Percentiles rank a stretch among this genome's conserved stretches.
phyloP scores from a whole-genome alignment of 2,113 vertebrate species.

The Neotragus pygmaeus region DNA sequence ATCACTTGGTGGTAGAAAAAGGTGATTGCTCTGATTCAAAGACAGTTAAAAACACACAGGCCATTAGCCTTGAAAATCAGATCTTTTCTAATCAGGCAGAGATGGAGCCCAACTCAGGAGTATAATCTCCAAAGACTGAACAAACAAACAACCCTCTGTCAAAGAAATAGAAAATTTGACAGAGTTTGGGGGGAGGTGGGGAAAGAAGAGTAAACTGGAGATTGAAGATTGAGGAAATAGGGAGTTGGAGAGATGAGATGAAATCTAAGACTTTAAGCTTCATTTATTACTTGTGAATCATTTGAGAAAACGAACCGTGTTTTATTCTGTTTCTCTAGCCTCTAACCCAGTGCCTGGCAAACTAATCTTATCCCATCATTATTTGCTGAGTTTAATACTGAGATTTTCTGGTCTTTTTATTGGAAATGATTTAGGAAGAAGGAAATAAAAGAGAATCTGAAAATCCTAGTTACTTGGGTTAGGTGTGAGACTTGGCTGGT shows the following conservation, averaged over 20 bases:
- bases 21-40: not conserved
- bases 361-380: not conserved
- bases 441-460: not conserved
- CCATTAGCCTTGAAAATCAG: not conserved
- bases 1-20: not conserved
- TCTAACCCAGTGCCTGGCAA: not conserved
- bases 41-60: not conserved
- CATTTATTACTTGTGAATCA: not conserved
- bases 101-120: not conserved
- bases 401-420: not conserved
- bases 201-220: rapidly evolving
- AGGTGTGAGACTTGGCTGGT: not conserved
- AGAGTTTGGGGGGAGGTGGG: not conserved
- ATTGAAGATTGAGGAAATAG: rapidly evolving
- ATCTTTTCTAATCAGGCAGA: not conserved
- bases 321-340: not conserved
- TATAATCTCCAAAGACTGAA: not conserved
- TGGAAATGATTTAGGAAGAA: not conserved
- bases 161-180: not conserved
- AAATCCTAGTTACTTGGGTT: not conserved
- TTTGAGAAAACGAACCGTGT: not conserved
- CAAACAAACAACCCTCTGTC: not conserved
- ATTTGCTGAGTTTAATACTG: not conserved
- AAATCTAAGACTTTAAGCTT: not conserved
- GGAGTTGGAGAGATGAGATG: not conserved